Evolutionary conservation across 2,888 invertebrate genomes (phyloP).

Genomic region (Eupithecia exiguata): DNA sequence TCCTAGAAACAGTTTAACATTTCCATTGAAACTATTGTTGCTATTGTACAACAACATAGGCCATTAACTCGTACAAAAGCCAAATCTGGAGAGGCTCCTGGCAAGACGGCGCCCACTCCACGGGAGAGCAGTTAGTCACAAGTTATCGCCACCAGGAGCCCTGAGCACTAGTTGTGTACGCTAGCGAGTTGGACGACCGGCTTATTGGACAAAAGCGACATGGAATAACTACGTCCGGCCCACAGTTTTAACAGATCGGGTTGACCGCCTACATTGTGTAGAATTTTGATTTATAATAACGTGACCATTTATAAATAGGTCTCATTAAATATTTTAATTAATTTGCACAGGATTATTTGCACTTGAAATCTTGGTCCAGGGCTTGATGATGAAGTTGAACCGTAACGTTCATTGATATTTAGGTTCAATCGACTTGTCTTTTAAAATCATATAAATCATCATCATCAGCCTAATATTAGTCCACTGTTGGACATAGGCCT

Average conservation of each 20-base stretch:
- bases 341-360: too few relatives aligned
- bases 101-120: conserved; percentile 64
- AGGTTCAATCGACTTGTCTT: too few relatives aligned
- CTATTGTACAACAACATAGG: conserved; percentile 36
- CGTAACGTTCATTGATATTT: too few relatives aligned
- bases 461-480: too few relatives aligned
- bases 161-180: neutral
- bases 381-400: too few relatives aligned
- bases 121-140: conserved; percentile 70
- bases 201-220: neutral
- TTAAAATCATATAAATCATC: too few relatives aligned
- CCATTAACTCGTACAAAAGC: conserved; percentile 46
- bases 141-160: conserved; percentile 57
- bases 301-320: too few relatives aligned
- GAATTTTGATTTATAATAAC: neutral
- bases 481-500: too few relatives aligned
- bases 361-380: too few relatives aligned
- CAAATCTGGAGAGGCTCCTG: conserved; percentile 62
- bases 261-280: neutral
- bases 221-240: neutral
- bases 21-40: conserved; percentile 8
- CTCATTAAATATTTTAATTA: too few relatives aligned
- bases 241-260: neutral
- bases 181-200: neutral
- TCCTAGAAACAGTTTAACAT: neutral